These are phyloP conservation scores for Prunella himalayana DNA, from an alignment of 2,113 vertebrate genomes.

Conservation along the genomic window DNA sequence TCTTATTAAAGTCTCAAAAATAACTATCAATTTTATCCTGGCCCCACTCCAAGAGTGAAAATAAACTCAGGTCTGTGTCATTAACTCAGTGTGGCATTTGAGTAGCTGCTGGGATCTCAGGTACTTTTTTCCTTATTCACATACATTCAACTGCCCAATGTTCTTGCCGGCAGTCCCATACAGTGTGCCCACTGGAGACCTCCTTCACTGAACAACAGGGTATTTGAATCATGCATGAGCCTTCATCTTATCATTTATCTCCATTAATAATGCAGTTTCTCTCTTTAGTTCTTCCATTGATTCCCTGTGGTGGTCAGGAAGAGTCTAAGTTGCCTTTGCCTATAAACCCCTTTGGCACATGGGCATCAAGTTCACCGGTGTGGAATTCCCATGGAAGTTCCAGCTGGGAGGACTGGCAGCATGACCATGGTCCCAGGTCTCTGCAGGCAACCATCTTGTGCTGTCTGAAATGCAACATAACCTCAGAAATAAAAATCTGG, in stretches of 20 bases:
- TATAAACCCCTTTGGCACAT: fast-evolving
- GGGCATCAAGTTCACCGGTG: fast-evolving
- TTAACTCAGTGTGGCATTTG: neutral
- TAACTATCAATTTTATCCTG: neutral
- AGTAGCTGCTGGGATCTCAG: neutral
- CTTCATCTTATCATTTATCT: neutral
- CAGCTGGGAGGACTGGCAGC: neutral
- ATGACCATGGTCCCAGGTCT: fast-evolving
- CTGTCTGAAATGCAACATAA: neutral
- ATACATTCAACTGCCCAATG: neutral
- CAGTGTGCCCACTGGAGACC: neutral
- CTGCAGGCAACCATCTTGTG: fast-evolving
- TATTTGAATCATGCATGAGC: neutral
- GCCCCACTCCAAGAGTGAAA: neutral
- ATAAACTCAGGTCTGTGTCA: neutral
- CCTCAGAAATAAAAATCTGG: neutral
- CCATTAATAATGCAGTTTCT: neutral
- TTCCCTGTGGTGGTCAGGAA: neutral
- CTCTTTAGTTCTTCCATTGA: neutral
- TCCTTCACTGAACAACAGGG: neutral
- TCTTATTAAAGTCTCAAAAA: neutral
- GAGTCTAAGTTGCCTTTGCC: neutral
- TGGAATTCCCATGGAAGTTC: neutral
- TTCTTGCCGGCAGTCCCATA: neutral
- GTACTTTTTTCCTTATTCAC: neutral